phyloP scores from a whole-genome alignment of 1,140 invertebrate species.

The Ceratoteleas bidentatus region DNA sequence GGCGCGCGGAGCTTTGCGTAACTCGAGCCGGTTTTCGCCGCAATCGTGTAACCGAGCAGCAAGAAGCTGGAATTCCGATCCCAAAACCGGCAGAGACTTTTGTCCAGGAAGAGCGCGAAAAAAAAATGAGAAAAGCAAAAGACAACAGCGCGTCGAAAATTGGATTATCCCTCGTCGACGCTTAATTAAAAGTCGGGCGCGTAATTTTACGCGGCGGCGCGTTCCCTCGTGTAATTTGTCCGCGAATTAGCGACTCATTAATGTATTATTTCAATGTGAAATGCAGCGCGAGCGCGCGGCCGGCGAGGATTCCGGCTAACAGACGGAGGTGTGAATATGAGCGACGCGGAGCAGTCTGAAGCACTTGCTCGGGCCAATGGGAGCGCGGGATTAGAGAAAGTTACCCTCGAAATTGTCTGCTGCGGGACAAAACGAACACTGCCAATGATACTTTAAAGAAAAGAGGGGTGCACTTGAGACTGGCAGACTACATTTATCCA shows the following conservation, averaged over 20 bases:
- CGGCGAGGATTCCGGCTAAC: constrained; percentile 48
- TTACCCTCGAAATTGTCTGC: constrained; percentile 68
- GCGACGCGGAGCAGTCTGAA: constrained; percentile 61
- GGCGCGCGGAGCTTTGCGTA: no score
- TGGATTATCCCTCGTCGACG: constrained; percentile 36
- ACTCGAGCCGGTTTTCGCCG: no score
- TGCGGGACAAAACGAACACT: constrained; percentile 68
- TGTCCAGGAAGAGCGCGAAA: no score
- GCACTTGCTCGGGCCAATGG: constrained; percentile 65
- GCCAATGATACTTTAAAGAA: constrained; percentile 69
- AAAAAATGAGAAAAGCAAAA: not conserved
- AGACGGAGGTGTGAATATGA: constrained; percentile 65
- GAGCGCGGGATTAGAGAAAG: constrained; percentile 63
- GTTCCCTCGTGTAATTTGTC: constrained; percentile 51
- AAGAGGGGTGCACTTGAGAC: constrained; percentile 67
- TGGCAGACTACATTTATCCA: constrained; percentile 67
- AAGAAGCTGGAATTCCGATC: no score
- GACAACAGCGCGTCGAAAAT: constrained; percentile 36
- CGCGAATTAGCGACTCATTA: constrained; percentile 56
- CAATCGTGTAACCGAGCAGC: no score
- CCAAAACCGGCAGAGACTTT: no score
- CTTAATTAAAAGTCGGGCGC: constrained; percentile 49
- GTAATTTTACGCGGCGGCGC: constrained; percentile 39
- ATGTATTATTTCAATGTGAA: constrained; percentile 64
- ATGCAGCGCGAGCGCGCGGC: constrained; percentile 50